phyloP scores from a whole-genome alignment of 2,888 invertebrate species.

The Notodonta ziczac region DNA sequence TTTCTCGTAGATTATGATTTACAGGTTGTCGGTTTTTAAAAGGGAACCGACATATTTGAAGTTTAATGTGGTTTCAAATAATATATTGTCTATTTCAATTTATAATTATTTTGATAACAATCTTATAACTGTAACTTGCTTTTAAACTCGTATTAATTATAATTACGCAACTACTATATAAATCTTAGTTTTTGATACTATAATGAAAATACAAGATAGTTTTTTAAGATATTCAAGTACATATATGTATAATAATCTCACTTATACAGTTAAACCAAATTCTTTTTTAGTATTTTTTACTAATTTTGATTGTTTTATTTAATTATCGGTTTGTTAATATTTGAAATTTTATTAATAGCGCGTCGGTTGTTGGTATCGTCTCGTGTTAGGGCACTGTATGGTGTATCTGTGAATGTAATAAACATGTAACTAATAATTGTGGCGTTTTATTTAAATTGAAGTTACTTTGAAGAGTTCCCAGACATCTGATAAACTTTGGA shows the following conservation, averaged over 20 bases:
- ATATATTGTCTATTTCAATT: too few relatives aligned
- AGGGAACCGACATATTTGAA: background rate
- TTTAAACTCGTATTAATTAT: constrained; percentile 30
- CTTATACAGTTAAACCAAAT: constrained; percentile 31
- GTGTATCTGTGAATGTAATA: constrained; percentile 34
- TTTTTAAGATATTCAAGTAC: constrained; percentile 5
- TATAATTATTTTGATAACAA: constrained; percentile 10
- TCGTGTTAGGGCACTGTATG: constrained; percentile 20
- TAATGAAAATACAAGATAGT: constrained; percentile 12
- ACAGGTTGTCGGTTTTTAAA: background rate
- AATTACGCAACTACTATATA: constrained; percentile 20
- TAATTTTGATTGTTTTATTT: constrained; percentile 39
- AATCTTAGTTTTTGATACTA: constrained; percentile 45
- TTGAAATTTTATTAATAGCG: constrained; percentile 33
- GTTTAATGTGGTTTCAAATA: background rate
- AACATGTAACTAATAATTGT: constrained; percentile 37
- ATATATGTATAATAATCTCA: constrained; percentile 26
- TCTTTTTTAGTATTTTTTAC: constrained; percentile 21
- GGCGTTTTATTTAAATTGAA: constrained; percentile 24
- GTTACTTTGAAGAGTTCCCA: background rate
- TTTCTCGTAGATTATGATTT: background rate
- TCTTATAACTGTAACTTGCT: constrained; percentile 17
- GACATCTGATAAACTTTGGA: too few relatives aligned
- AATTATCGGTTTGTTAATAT: constrained; percentile 36
- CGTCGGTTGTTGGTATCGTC: constrained; percentile 23